Evolutionary conservation across 2,888 invertebrate genomes (phyloP).

Genomic region (Aphidoletes aphidimyza): DNA sequence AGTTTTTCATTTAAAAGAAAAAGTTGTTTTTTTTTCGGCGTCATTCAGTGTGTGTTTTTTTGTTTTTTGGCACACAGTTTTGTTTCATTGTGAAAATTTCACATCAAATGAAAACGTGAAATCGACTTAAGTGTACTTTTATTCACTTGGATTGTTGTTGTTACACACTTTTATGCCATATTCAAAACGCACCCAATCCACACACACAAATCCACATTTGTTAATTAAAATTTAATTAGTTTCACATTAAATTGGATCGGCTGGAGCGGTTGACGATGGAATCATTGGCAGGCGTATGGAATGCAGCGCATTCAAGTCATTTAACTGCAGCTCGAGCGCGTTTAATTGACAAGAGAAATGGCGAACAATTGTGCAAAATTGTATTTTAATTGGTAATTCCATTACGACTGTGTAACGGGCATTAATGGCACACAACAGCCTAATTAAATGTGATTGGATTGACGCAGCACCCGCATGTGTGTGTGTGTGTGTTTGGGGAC

Average conservation of each 20-base stretch:
- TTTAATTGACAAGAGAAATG: conserved; percentile 27
- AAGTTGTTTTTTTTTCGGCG: too few species aligned
- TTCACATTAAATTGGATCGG: conserved; percentile 29
- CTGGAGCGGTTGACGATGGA: background rate
- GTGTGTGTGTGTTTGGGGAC: background rate
- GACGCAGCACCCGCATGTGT: background rate
- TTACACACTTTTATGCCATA: too few species aligned
- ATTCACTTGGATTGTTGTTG: too few species aligned
- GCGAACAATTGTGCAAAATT: conserved; percentile 23
- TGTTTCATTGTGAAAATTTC: too few species aligned
- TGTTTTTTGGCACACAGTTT: too few species aligned
- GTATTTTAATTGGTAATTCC: conserved; percentile 49
- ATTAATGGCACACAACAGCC: conserved; percentile 35
- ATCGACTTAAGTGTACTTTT: too few species aligned
- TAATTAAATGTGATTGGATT: conserved; percentile 35
- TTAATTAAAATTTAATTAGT: conserved; percentile 51
- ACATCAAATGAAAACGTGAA: background rate
- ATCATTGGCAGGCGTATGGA: too few species aligned
- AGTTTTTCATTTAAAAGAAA: too few species aligned
- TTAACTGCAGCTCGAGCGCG: background rate
- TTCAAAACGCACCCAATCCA: too few species aligned
- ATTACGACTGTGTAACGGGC: conserved; percentile 33
- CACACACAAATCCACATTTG: conserved; percentile 32
- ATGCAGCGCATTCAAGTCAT: background rate
- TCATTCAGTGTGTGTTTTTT: too few species aligned